These are phyloP conservation scores for Aurelia coerulea DNA, from an alignment of 30 jellyfish, hydroid and myxozoan species.

Conservation along the genomic window DNA sequence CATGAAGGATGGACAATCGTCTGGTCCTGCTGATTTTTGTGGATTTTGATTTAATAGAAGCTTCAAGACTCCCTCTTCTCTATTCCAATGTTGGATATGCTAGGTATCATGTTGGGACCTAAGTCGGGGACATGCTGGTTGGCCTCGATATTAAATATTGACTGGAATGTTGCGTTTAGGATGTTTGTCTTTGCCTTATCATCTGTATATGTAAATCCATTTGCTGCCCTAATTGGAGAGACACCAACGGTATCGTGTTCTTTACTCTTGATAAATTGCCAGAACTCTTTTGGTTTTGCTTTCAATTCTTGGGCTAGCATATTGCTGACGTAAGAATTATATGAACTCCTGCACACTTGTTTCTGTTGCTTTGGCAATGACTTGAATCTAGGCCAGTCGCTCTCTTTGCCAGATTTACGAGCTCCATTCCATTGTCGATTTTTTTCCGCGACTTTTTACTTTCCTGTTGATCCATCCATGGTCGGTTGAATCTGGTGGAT, in stretches of 20 bases:
- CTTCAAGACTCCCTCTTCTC: conserved; percentile 26
- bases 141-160: conserved; percentile 9
- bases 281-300: neutral
- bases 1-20: conserved; percentile 12
- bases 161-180: neutral
- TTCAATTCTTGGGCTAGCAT: neutral
- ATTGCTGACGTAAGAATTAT: neutral
- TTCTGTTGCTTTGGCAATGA: neutral
- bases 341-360: neutral
- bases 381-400: neutral
- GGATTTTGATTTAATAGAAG: conserved; percentile 14
- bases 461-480: conserved; percentile 81
- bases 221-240: neutral
- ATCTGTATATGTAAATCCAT: neutral
- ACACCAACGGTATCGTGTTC: neutral
- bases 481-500: neutral
- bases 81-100: conserved; percentile 9
- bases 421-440: conserved; percentile 19
- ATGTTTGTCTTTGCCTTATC: neutral
- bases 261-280: neutral
- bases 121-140: conserved; percentile 12
- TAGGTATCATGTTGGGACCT: conserved; percentile 1
- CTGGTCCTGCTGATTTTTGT: conserved; percentile 51
- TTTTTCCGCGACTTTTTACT: conserved; percentile 59
- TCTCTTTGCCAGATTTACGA: conserved; percentile 10